These are phyloP conservation scores for Tolypeutes matacus DNA, from an alignment of 2,797 vertebrate species.

Conservation along the genomic window DNA sequence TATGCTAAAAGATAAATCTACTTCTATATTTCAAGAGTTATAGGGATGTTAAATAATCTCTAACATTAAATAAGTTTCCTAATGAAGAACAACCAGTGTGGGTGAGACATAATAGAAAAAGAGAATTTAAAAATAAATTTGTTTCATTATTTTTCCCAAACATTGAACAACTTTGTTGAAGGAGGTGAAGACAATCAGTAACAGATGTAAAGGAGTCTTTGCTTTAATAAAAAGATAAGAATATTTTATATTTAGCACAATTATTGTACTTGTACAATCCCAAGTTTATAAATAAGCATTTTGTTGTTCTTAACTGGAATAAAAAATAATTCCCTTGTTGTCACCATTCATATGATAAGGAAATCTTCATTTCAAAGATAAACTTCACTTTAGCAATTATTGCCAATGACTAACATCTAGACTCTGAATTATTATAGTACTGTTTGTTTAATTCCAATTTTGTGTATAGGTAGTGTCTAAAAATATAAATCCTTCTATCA, in stretches of 20 bases:
- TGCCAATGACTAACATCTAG: background rate
- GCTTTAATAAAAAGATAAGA: slow-evolving; percentile 26
- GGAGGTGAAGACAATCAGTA: background rate
- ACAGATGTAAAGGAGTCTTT: background rate
- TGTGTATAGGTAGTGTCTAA: background rate
- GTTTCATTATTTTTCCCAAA: background rate
- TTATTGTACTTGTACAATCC: background rate
- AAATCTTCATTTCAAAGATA: slow-evolving; percentile 42
- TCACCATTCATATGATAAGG: background rate
- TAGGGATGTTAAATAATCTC: background rate
- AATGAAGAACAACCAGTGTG: background rate
- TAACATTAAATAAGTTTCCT: slow-evolving; percentile 27
- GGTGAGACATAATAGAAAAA: background rate
- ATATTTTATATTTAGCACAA: slow-evolving; percentile 16
- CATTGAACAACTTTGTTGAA: background rate
- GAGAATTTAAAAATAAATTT: background rate
- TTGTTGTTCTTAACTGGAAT: background rate
- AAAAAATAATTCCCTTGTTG: slow-evolving; percentile 34
- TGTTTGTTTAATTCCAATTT: background rate
- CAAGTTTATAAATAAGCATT: slow-evolving; percentile 10
- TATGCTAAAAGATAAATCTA: background rate
- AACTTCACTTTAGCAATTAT: slow-evolving; percentile 6
- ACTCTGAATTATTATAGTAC: background rate
- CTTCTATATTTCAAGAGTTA: background rate
- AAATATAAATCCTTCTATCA: background rate